These are phyloP conservation scores for Apamea crenata DNA, from an alignment of 2,888 invertebrate species.

Conservation along the genomic window DNA sequence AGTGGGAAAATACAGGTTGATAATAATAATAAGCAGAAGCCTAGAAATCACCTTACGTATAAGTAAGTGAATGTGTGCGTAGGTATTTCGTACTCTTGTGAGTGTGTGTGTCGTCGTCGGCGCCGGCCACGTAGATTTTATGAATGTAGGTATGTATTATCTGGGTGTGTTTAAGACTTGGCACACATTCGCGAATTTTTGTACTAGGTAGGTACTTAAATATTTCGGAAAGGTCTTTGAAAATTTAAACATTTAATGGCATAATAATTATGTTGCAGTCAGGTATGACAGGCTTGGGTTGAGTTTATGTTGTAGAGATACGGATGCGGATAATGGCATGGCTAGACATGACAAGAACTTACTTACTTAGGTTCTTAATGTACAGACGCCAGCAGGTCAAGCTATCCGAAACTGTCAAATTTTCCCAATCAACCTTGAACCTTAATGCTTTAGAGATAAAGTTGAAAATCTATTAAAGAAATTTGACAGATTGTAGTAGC, in stretches of 20 bases:
- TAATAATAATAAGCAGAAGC: not conserved
- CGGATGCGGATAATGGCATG: not conserved
- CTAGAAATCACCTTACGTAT: not conserved
- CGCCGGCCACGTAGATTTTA: constrained; percentile 12
- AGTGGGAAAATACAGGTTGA: not conserved
- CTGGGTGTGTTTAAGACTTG: not conserved
- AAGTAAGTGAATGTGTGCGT: not conserved
- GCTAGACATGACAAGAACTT: not conserved
- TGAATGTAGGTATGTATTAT: constrained; percentile 14
- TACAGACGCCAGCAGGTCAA: too few relatives aligned
- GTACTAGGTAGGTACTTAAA: not conserved
- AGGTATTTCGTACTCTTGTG: not conserved
- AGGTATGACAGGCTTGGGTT: not conserved
- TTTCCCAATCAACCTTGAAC: too few relatives aligned
- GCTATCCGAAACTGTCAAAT: too few relatives aligned
- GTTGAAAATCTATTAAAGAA: too few relatives aligned
- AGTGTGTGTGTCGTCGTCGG: not conserved
- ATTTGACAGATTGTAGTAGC: too few relatives aligned
- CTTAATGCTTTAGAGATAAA: too few relatives aligned
- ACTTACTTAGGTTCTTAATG: too few relatives aligned
- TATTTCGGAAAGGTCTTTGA: not conserved
- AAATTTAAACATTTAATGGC: not conserved
- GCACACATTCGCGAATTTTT: not conserved
- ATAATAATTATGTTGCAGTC: not conserved
- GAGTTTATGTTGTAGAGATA: not conserved